Evolutionary conservation across 2,797 vertebrate genomes (phyloP).

Genomic region (Chromobotia macracanthus): DNA sequence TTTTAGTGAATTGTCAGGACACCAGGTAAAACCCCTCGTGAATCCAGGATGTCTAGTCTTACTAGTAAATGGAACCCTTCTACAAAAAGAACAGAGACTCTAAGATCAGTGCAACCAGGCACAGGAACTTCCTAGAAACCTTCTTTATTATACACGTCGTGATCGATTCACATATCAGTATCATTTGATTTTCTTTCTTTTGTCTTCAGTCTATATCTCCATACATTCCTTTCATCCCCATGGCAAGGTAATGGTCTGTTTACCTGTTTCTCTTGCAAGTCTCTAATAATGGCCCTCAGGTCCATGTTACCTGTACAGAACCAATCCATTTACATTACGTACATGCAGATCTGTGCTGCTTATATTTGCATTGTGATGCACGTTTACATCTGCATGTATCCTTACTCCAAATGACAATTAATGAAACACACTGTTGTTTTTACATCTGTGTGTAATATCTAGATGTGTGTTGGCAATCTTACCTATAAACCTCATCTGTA

Average conservation of each 20-base stretch:
- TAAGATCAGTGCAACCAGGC: slow-evolving; percentile 21
- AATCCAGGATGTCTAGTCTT: neutral
- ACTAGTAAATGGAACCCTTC: neutral
- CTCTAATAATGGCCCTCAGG: slow-evolving; percentile 38
- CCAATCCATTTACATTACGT: slow-evolving; percentile 15
- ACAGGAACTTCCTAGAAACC: slow-evolving; percentile 34
- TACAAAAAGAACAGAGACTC: neutral
- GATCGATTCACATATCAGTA: slow-evolving; percentile 25
- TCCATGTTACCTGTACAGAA: slow-evolving; percentile 21
- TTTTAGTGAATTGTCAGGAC: neutral
- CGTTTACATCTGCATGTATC: neutral
- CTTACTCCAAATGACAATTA: neutral
- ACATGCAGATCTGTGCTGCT: neutral
- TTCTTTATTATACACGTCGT: too few relatives aligned
- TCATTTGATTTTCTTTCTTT: slow-evolving; percentile 39
- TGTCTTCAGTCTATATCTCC: slow-evolving; percentile 19
- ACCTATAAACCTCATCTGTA: neutral
- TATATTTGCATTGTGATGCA: neutral
- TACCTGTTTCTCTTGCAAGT: slow-evolving; percentile 21
- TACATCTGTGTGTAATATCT: neutral
- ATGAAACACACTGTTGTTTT: slow-evolving; percentile 1
- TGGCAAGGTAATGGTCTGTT: slow-evolving; percentile 37
- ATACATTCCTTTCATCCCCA: slow-evolving; percentile 29
- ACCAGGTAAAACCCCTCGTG: neutral
- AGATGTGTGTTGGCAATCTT: neutral